phyloP scores from a whole-genome alignment of 2,113 vertebrate species.

The Speoplatyrhinus poulsoni region DNA sequence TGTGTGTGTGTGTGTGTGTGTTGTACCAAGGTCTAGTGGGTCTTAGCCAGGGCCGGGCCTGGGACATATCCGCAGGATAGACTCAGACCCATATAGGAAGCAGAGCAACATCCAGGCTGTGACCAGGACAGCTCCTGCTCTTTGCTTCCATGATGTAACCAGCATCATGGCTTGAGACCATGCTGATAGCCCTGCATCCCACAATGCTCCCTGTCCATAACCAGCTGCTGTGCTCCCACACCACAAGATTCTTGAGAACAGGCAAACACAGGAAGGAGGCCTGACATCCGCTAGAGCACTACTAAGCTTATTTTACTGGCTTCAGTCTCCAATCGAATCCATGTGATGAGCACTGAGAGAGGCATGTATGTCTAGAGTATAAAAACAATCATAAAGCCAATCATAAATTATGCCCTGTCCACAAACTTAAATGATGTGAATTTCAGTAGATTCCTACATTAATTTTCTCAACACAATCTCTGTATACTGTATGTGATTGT shows the following conservation, averaged over 20 bases:
- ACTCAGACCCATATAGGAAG: conserved; percentile 55
- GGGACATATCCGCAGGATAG: conserved; percentile 20
- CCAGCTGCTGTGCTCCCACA: not conserved
- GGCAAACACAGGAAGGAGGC: conserved; percentile 15
- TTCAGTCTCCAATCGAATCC: not conserved
- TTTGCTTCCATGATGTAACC: not conserved
- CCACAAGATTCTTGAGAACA: conserved; percentile 57
- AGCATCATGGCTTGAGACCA: conserved; percentile 11
- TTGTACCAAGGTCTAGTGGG: conserved; percentile 34
- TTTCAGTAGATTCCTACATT: not conserved
- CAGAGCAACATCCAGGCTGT: conserved; percentile 8
- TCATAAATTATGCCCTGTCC: too few species aligned
- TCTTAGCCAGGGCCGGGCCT: conserved; percentile 10
- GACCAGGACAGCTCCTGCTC: conserved; percentile 33
- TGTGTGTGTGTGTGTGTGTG: conserved; percentile 20
- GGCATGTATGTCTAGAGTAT: conserved; percentile 5
- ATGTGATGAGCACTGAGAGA: not conserved
- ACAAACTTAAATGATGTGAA: too few species aligned
- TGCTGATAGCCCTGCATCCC: conserved; percentile 13
- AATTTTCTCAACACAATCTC: not conserved
- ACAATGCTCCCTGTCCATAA: conserved; percentile 3
- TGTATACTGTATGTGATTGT: not conserved
- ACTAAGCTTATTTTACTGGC: not conserved
- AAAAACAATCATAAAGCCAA: conserved; percentile 12
- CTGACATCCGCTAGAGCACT: too few species aligned